Percentiles rank a stretch among this genome's conserved stretches.
Conservation (phyloP, 2,113 vertebrate species). For the Cyprinodon brontotheroides region DNA sequence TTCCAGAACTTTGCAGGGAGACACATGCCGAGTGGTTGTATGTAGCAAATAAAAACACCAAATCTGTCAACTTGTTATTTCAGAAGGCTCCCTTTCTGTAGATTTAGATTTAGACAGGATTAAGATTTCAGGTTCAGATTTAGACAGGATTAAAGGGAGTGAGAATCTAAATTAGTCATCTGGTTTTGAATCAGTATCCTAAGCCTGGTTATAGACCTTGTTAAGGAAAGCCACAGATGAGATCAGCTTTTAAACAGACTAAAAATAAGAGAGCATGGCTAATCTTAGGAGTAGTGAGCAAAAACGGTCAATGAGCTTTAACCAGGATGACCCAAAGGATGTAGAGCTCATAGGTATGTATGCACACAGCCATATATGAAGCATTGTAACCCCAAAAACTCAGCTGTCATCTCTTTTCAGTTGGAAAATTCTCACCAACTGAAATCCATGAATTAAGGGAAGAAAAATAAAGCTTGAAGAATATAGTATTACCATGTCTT, state of each 20-base stretch:
- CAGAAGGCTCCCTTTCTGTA: conserved; percentile 22
- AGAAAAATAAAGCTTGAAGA: neutral
- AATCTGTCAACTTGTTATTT: conserved; percentile 16
- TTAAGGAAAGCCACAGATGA: conserved; percentile 50
- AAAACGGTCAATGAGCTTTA: conserved; percentile 52
- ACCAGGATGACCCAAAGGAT: conserved; percentile 40
- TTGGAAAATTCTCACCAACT: conserved; percentile 21
- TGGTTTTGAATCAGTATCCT: conserved; percentile 20
- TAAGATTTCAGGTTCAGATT: conserved; percentile 5
- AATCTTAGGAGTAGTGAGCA: conserved; percentile 47
- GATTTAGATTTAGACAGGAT: conserved; percentile 37
- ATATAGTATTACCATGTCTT: neutral
- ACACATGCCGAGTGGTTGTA: neutral
- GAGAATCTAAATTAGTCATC: conserved; percentile 43
- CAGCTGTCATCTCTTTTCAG: conserved; percentile 1
- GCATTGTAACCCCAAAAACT: neutral
- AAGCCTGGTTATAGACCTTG: conserved; percentile 30
- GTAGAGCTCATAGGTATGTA: conserved; percentile 15
- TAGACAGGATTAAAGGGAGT: conserved; percentile 33
- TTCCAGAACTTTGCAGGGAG: conserved; percentile 25
- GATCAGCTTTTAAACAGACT: conserved; percentile 67
- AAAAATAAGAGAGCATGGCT: conserved; percentile 54
- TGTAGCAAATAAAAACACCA: conserved; percentile 12
- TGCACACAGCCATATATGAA: conserved; percentile 10
- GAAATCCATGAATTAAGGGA: conserved; percentile 16